phyloP scores from a whole-genome alignment of 2,113 vertebrate genomes.

The Triplophysa tibetana region DNA sequence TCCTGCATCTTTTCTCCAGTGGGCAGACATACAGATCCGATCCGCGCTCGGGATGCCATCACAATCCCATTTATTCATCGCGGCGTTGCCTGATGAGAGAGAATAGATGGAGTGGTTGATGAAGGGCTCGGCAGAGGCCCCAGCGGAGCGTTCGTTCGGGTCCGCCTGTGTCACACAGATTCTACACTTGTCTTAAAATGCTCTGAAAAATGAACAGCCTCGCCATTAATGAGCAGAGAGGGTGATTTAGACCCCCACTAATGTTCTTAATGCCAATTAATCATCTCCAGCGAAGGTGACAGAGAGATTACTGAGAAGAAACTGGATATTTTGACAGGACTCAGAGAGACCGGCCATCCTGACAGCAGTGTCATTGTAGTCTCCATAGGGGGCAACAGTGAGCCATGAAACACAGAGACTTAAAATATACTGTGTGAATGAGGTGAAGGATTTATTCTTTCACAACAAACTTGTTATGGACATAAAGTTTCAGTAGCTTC shows the following conservation, averaged over 20 bases:
- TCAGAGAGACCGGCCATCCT: slow-evolving; percentile 48
- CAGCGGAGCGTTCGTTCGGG: slow-evolving; percentile 24
- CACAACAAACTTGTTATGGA: slow-evolving; percentile 27
- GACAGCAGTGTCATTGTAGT: slow-evolving; percentile 18
- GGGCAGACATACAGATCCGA: slow-evolving; percentile 28
- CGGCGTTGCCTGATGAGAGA: slow-evolving; percentile 33
- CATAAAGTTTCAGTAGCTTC: slow-evolving; percentile 13
- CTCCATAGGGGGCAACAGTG: slow-evolving; percentile 56
- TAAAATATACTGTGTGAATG: slow-evolving; percentile 27
- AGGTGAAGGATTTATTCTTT: background rate
- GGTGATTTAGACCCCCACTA: slow-evolving; percentile 71
- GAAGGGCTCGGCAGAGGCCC: slow-evolving; percentile 33
- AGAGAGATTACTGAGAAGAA: slow-evolving; percentile 71
- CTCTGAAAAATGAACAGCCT: slow-evolving; percentile 56
- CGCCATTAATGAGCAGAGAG: slow-evolving; percentile 66
- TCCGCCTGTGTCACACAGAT: slow-evolving; percentile 53
- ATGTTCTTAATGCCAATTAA: slow-evolving; percentile 72
- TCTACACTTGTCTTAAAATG: slow-evolving; percentile 54
- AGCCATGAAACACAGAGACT: slow-evolving; percentile 33
- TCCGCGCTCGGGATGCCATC: slow-evolving; percentile 21
- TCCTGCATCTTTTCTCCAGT: slow-evolving; percentile 11
- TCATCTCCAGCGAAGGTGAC: slow-evolving; percentile 70
- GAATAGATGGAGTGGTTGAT: slow-evolving; percentile 47
- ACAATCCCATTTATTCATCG: slow-evolving; percentile 46
- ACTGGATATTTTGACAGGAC: slow-evolving; percentile 66